Base-by-base conservation (phyloP, 2,113 vertebrate genomes). In the Bos javanicus region DNA sequence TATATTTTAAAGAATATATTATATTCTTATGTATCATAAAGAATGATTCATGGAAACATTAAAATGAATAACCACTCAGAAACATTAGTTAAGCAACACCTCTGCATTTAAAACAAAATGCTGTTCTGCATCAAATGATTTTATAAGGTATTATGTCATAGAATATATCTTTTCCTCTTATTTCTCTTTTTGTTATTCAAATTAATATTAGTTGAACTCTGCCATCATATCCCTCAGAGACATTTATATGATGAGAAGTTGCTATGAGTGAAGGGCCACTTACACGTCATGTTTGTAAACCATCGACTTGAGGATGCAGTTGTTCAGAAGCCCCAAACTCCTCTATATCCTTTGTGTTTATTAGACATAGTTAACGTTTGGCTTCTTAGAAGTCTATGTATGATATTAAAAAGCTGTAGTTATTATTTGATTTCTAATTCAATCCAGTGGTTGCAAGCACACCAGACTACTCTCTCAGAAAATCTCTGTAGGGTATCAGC, bases 141-240 rank as follows among this genome's bases (percentile, higher is more conserved):
- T 95, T 95, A 94, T 13, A 96, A 93, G 54, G 21, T 50, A 23
- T 0, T 46, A 6, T 90, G 13, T 91, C 59, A 71, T 56, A 52
- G 12, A 90, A 46, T 92, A 67, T 89, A 46, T 6, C 48, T 52
- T 64, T 25, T 94, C 9, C 48, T 92, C 43, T 94, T 28, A 54
- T 98, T 60, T 10, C 5, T 94, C 90, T 97, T 3, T 0, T 1
- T 48, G 26, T 98, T 94, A 97, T 76, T 95, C 82, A 97, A 82
- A 62, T n/a, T 39, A 0, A 9, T 96, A 59, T 36, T 84, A 28
- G 56, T 19, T 59, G 48, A 76, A n/a, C 54, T 88, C 85, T 89
- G 46, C 78, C 76, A 89, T 94, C 14, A 16, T 0, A 50, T 87
- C 10, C 3, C 2, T 84, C 28, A 43, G 0, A 64, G 36, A 81